Conservation (phyloP, 2,113 vertebrate genomes). For the Amazona vittata region DNA sequence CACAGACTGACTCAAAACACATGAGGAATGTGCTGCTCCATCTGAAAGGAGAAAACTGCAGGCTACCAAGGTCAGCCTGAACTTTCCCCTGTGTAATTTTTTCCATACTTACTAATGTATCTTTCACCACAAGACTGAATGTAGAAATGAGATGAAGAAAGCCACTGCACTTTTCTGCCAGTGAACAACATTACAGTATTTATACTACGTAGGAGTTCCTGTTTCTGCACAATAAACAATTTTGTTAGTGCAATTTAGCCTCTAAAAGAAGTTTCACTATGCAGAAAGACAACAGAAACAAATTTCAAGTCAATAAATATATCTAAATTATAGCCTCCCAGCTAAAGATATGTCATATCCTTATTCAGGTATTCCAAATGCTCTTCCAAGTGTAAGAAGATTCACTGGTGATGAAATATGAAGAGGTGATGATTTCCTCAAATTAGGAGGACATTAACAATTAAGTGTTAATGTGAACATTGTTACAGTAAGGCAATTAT, state of each 20-base stretch:
- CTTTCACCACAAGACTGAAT: constrained; percentile 60
- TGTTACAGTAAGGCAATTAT: constrained; percentile 76
- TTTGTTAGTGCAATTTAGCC: constrained; percentile 1
- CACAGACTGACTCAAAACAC: not conserved
- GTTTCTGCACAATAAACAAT: not conserved
- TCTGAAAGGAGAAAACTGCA: constrained; percentile 19
- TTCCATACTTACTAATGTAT: constrained; percentile 47
- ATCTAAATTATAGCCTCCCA: not conserved
- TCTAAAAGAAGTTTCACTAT: not conserved
- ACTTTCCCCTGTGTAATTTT: constrained; percentile 35
- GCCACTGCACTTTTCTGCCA: constrained; percentile 35
- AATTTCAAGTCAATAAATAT: not conserved
- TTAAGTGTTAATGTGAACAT: constrained; percentile 75
- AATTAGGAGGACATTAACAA: constrained; percentile 77
- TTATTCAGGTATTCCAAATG: constrained; percentile 4
- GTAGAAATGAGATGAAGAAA: constrained; percentile 16
- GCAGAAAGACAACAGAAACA: not conserved
- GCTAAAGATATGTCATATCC: not conserved
- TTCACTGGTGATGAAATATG: constrained; percentile 70
- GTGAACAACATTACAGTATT: not conserved
- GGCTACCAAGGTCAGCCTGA: constrained; percentile 35
- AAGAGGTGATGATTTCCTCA: constrained; percentile 70
- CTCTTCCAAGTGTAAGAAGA: constrained; percentile 38
- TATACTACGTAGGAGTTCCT: constrained; percentile 8
- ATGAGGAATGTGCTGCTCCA: not conserved